Conservation (phyloP, 2,888 invertebrate genomes). For the Lepidonotus clava region DNA sequence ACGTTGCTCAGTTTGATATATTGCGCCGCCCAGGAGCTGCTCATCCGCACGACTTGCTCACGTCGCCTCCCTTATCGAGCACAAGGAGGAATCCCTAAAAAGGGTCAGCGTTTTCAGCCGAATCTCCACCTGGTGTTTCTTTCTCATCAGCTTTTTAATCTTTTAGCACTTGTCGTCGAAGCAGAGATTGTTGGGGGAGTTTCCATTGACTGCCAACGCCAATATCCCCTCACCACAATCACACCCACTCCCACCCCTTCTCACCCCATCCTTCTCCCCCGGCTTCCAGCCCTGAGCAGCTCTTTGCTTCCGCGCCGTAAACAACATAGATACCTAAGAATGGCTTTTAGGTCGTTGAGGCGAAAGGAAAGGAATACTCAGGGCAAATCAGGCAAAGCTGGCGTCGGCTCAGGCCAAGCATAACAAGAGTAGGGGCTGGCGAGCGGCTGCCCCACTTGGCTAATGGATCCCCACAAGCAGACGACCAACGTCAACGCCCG, state of each 20-base stretch:
- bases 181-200: too few species aligned
- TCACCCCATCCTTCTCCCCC: background rate
- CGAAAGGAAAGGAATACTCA: background rate
- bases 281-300: background rate
- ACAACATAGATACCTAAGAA: background rate
- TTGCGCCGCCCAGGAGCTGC: background rate
- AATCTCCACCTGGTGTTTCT: too few species aligned
- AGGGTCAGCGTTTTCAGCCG: too few species aligned
- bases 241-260: background rate
- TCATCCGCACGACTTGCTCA: background rate
- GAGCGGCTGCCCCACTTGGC: background rate
- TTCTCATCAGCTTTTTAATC: too few species aligned
- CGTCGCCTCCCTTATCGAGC: background rate
- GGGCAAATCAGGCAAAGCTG: background rate
- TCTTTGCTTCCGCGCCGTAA: background rate
- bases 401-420: background rate
- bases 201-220: too few species aligned
- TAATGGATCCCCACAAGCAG: background rate
- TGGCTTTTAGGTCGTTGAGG: conserved; percentile 4
- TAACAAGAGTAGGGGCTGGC: background rate
- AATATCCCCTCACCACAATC: too few species aligned
- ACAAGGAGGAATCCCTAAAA: too few species aligned
- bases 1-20: background rate
- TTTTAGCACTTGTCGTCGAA: too few species aligned
- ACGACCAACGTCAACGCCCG: background rate